Conservation (phyloP, 2,797 vertebrate species). For the Allobates femoralis region DNA sequence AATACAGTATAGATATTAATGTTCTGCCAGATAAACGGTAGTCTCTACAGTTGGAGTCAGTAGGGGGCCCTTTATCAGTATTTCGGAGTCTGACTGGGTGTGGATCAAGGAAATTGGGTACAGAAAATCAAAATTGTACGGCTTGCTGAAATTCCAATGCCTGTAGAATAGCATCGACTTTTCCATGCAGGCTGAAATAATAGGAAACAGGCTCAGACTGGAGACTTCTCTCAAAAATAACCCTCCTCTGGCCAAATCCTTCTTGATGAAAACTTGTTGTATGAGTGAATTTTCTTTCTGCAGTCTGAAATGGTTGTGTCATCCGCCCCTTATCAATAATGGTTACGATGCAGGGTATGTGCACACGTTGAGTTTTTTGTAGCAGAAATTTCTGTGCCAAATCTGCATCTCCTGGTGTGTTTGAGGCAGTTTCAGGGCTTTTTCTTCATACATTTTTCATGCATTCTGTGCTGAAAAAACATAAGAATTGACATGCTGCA, state of each 20-base stretch:
- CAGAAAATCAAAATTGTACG: background rate
- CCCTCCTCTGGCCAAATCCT: background rate
- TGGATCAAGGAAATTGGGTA: background rate
- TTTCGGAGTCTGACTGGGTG: background rate
- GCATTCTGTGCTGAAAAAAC: too few species aligned
- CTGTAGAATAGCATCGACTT: background rate
- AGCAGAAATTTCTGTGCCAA: too few species aligned
- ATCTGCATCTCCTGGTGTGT: too few species aligned
- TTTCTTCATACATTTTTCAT: too few species aligned
- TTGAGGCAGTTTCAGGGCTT: too few species aligned
- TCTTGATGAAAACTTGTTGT: background rate
- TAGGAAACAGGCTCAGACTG: background rate
- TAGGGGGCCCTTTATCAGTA: background rate
- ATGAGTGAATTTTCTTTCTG: background rate
- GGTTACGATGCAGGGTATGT: too few species aligned
- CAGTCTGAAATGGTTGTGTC: background rate
- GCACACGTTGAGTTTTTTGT: too few species aligned
- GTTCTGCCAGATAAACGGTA: background rate
- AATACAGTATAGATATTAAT: background rate
- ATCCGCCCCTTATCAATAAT: background rate
- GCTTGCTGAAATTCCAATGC: background rate
- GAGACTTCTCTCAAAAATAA: background rate
- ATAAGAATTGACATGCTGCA: too few species aligned
- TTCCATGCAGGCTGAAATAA: background rate
- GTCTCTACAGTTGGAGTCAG: background rate